These are phyloP conservation scores for Coilia nasus DNA, from an alignment of 2,797 vertebrate genomes.

Conservation along the genomic window DNA sequence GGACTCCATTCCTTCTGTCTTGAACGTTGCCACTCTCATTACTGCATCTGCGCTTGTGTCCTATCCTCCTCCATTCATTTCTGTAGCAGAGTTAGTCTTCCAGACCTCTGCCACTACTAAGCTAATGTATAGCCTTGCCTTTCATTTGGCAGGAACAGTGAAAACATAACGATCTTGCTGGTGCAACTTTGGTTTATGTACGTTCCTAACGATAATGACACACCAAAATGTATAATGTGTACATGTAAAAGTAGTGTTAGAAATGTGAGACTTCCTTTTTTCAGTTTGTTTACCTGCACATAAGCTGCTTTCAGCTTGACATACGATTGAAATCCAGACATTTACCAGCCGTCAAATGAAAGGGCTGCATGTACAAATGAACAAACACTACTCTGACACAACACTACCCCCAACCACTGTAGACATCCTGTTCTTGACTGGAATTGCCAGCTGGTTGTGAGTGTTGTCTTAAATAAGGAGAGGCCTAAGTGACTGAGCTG, in stretches of 20 bases:
- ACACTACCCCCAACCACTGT: too few species aligned
- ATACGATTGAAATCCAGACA: too few species aligned
- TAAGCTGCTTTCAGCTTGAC: not conserved
- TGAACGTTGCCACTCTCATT: not conserved
- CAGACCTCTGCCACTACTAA: not conserved
- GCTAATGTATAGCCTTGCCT: not conserved
- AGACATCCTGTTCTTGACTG: not conserved
- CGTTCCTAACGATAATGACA: not conserved
- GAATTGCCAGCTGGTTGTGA: not conserved
- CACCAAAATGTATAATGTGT: too few species aligned
- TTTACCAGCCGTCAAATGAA: too few species aligned
- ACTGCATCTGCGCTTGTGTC: not conserved
- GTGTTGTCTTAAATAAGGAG: not conserved
- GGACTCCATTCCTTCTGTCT: slow-evolving; percentile 21
- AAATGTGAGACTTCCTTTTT: not conserved
- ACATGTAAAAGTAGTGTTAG: not conserved
- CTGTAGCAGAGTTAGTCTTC: not conserved
- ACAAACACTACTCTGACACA: too few species aligned
- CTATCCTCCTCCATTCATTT: not conserved
- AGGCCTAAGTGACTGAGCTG: not conserved
- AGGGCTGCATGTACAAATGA: too few species aligned
- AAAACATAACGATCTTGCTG: not conserved
- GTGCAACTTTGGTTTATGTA: not conserved
- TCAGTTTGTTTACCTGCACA: not conserved
- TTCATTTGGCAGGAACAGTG: not conserved